phyloP scores from a whole-genome alignment of 2,797 vertebrate species.

The Sebastes umbrosus region DNA sequence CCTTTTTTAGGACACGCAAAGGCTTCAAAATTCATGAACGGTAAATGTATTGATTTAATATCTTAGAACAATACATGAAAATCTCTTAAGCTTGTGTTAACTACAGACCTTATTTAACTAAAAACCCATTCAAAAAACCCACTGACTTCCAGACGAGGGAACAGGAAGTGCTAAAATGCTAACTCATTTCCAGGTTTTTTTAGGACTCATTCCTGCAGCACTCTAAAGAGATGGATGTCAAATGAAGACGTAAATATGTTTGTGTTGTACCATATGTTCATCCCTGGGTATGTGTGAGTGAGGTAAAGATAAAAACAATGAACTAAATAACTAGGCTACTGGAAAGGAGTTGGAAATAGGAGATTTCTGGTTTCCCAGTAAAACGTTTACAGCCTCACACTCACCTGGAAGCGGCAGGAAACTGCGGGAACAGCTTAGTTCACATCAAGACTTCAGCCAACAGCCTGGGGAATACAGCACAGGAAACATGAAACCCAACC shows the following conservation, averaged over 20 bases:
- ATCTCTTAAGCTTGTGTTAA: too few relatives aligned
- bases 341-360: not conserved
- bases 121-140: too few relatives aligned
- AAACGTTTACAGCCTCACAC: constrained; percentile 17
- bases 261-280: not conserved
- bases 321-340: not conserved
- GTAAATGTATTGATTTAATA: too few relatives aligned
- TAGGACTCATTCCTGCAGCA: too few relatives aligned
- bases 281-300: not conserved
- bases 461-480: constrained; percentile 51
- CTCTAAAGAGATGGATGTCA: too few relatives aligned
- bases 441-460: constrained; percentile 45
- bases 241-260: not conserved
- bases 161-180: too few relatives aligned
- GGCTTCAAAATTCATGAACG: too few relatives aligned
- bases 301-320: not conserved
- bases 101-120: too few relatives aligned
- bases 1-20: too few relatives aligned
- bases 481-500: constrained; percentile 69
- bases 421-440: constrained; percentile 34
- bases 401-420: constrained; percentile 64
- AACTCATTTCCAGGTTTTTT: too few relatives aligned
- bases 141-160: too few relatives aligned
- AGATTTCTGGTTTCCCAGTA: constrained; percentile 34
- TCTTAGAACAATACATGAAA: too few relatives aligned